Percentiles rank a stretch among this genome's conserved stretches.
Evolutionary conservation across 2,797 vertebrate genomes (phyloP).

Genomic region (Moxostoma hubbsi): DNA sequence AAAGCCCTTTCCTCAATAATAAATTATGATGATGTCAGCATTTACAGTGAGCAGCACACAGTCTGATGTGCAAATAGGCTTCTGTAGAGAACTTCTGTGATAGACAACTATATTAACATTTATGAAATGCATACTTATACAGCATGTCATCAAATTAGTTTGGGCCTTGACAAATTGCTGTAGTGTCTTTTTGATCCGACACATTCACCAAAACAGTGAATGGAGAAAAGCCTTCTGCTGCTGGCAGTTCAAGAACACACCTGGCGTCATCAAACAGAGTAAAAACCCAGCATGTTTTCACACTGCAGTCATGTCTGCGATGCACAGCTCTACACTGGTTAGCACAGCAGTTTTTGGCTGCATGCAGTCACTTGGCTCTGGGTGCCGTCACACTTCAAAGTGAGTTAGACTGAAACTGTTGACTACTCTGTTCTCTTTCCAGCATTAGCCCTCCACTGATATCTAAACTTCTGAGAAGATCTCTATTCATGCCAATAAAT

Average conservation of each 20-base stretch:
- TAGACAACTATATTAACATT: constrained; percentile 19
- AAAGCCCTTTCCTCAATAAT: no score
- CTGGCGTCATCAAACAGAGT: constrained; percentile 22
- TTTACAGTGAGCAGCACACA: neutral
- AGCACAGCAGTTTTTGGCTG: constrained; percentile 29
- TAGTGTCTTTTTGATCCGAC: constrained; percentile 20
- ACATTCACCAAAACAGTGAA: constrained; percentile 23
- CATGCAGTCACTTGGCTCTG: constrained; percentile 44
- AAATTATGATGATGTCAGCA: neutral
- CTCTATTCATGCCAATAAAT: neutral
- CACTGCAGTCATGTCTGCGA: constrained; percentile 53
- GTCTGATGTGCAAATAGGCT: constrained; percentile 7
- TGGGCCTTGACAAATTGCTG: constrained; percentile 6
- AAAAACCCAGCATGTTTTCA: constrained; percentile 45
- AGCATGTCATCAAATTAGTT: constrained; percentile 18
- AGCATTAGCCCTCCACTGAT: constrained; percentile 25
- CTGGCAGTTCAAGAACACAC: constrained; percentile 3
- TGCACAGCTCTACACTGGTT: constrained; percentile 11
- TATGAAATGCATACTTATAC: constrained; percentile 1
- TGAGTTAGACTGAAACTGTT: constrained; percentile 46
- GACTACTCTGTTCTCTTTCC: constrained; percentile 50
- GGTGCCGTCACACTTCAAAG: constrained; percentile 38
- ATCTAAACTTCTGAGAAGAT: constrained; percentile 21
- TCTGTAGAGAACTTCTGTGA: neutral
- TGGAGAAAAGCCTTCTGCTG: constrained; percentile 5